phyloP scores from a whole-genome alignment of 2,888 invertebrate genomes.

The Callinectes sapidus region DNA sequence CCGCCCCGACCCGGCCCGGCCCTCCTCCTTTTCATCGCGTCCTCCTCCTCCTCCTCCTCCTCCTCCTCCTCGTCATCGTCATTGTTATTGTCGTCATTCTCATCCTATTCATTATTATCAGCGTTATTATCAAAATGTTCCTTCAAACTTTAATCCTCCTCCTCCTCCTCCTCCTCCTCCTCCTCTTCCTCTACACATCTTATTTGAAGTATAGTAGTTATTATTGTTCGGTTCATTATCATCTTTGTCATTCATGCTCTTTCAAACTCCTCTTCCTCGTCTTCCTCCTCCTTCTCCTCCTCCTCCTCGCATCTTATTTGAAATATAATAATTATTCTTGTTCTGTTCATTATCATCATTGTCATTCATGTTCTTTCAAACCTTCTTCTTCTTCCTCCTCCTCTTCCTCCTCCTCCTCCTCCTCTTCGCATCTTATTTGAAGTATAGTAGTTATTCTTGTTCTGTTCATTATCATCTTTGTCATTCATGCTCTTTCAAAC shows the following conservation, averaged over 20 bases:
- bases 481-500: too few relatives aligned
- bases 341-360: not conserved
- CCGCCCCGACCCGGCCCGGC: not conserved
- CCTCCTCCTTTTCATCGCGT: not conserved
- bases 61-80: not conserved
- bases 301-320: too few relatives aligned
- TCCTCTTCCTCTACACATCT: too few relatives aligned
- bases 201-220: too few relatives aligned
- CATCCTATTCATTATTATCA: not conserved
- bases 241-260: too few relatives aligned
- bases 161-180: not conserved
- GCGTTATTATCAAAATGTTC: not conserved
- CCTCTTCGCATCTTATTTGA: too few relatives aligned
- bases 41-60: not conserved
- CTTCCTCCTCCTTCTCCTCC: not conserved
- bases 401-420: not conserved
- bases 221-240: too few relatives aligned
- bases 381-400: not conserved
- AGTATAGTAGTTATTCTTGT: too few relatives aligned
- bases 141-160: not conserved
- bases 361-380: not conserved
- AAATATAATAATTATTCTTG: too few relatives aligned
- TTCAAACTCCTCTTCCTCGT: not conserved
- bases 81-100: not conserved
- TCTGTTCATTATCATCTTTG: too few relatives aligned